Base-by-base conservation (phyloP, 1,140 invertebrate species). In the Steinernema feltiae region DNA sequence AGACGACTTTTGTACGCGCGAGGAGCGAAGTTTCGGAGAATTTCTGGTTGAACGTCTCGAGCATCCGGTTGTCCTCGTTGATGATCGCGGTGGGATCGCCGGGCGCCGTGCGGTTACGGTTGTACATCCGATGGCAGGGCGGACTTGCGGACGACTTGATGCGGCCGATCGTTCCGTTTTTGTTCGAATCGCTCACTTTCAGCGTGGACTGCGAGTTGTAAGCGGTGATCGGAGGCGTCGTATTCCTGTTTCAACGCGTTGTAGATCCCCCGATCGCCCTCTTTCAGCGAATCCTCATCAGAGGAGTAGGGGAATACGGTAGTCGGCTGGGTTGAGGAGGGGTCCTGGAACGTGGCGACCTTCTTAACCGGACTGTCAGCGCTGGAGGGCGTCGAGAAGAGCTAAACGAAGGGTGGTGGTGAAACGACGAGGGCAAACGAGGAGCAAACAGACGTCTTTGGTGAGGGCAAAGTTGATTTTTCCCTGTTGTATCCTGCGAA, bases 121-220 rank as follows among this genome's bases (percentile, higher is more conserved):
- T 63, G 53, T 63, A 63, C 12, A 63, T 27, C 15, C 53, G 12
- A 21, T 63, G 53, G 24, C 53, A 63, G 24, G 53, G 53, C 2
- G 53, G 53, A 63, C 53, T 63, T 7, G 53, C 15, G 15, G 53
- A 63, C 7, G 53, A n/a, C 53, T 63, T 63, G 53, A 63, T 7
- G 24, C 53, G 53, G 24, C 53, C 24, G 3, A 63, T 7, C 2
- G 12, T 63, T 27, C 53, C 53, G 24, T 63, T 63, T 21, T 63
- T 63, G 24, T 7, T 7, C 3, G 53, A 63, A 27, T 63, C 53
- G 15, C 7, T 63, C 12, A 63, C 53, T 27, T 63, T 63, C 15
- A 63, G 24, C 12, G 53, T 63, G 24, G 53, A 63, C 53, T 63
- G 53, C 3, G 53, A 63, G 53, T 63, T 63, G 24, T 63, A 63